Evolutionary conservation across 2,113 vertebrate species (phyloP), one percentile per base, ranked within the genome.

Genomic region (Progne subis): DNA sequence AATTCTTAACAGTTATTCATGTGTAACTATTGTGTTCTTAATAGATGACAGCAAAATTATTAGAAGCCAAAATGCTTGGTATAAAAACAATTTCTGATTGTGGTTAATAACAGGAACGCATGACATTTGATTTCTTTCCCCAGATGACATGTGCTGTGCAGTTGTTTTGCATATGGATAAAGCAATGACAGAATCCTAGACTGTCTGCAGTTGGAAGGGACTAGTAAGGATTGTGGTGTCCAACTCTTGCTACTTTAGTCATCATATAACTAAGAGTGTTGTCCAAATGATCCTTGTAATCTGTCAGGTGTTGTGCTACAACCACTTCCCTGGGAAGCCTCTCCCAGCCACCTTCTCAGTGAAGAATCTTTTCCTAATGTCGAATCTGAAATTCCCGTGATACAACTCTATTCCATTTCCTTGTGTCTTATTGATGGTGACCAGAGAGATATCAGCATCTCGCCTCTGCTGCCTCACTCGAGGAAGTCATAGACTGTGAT

Each of bases 381-480:
- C 19, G 13, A 75, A 8, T 34, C 28, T 47, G 53, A 82, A 46
- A 39, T 53, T 75, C 6, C 17, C 3, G 1, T 50, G 55, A 15
- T 10, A 11, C 79, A 84, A 14, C 13, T 65, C 61, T 9, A 5
- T 55, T 84, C 14, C 10, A 10, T 82, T 82, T 61, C 43, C 8
- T 59, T 2, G 0, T 29, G 34, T 31, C 31, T 24, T 63, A 5
- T 24, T 6, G 5, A 28, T 82, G 53, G 26, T 82, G 37, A 63
- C 14, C 16, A 57, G 59, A 56, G 56, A 47, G 47, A 69, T 17
- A 61, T 34, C 34, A 65, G 11, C 44, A 11, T n/a, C 18, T 61
- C 0, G 0, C 25, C 14, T 47, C 21, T 4, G 1, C 47, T 71
- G 46, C 41, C 29, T 39, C 4, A 11, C 43, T 43, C 60, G 25